Evolutionary conservation across 2,113 vertebrate species (phyloP).

Genomic region (Columba janthina): DNA sequence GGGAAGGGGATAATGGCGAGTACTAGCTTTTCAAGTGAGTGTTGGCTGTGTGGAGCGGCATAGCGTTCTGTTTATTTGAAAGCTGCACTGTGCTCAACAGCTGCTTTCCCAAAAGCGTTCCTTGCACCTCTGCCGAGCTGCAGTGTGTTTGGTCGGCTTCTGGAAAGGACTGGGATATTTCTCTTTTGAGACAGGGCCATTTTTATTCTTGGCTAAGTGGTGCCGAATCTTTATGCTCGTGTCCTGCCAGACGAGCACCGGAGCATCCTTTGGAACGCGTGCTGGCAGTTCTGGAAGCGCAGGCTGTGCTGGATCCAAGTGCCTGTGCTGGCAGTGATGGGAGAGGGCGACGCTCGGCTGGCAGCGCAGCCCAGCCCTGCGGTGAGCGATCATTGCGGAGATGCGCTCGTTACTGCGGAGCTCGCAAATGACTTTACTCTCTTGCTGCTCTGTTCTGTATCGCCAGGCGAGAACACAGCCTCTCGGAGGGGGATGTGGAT

Average conservation of each 20-base stretch:
- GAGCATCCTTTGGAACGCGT: neutral
- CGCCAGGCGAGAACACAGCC: neutral
- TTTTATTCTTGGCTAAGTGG: neutral
- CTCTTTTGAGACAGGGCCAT: neutral
- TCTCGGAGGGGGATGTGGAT: neutral
- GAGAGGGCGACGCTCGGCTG: neutral
- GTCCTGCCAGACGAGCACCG: neutral
- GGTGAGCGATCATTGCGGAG: neutral
- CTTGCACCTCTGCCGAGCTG: neutral
- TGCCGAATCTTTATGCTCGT: neutral
- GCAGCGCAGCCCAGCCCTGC: neutral
- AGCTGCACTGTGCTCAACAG: neutral
- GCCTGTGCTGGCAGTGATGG: neutral
- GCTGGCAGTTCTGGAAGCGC: neutral
- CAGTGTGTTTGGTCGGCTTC: neutral
- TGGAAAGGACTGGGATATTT: neutral
- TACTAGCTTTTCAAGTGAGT: neutral
- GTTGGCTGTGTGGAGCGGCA: neutral
- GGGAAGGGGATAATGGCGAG: neutral
- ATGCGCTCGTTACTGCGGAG: neutral
- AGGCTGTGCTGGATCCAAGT: neutral
- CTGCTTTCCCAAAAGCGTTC: neutral
- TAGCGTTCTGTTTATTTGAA: neutral
- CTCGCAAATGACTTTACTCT: neutral
- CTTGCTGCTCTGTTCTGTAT: neutral